Evolutionary conservation across 2,797 vertebrate genomes (phyloP), one percentile per base, ranked within the genome.

Genomic region (Glyptemys insculpta): DNA sequence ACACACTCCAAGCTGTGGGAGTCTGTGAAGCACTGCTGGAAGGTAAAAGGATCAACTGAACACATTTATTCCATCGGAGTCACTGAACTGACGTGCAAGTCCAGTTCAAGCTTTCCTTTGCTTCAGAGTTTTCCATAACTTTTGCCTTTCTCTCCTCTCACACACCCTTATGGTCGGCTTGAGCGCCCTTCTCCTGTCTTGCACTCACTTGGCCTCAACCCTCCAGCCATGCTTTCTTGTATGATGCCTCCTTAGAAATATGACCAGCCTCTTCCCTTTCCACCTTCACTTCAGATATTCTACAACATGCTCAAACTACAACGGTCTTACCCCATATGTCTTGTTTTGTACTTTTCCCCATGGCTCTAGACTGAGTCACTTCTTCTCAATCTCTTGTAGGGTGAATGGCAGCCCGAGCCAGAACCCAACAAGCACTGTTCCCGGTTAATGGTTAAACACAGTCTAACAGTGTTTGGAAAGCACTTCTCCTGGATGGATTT

Each of bases 391-490:
- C n/a, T 86, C 3, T 76, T 49, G 5, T 87, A 99, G 99, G 98
- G 97, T 1, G 96, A 98, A 27, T 99, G 99, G 99, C 96, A 90
- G 25, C 97, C 98, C 0, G 99, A 99, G 87, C 54, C 95, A 0
- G 97, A 98, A 83, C 99, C 99, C 15, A 98, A 98, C 79, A 79
- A 93, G 41, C 99, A 99, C 83, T 99, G 99, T 82, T 99, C 99
- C n/a, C 97, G 74, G 94, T 98, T 99, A 98, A 72, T 97, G 81
- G 83, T 99, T 88, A 98, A 98, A 50, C 99, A 99, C 49, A 56
- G 90, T 0, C 53, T 98, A 1, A 98, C 97, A 4, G 34, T 99
- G 86, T 99, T 99, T 2, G 99, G 99, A 41, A 95, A 72, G 25
- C 98, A 91, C 74, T 94, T 98, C 95, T 87, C 98, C 79, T 78